Evolutionary conservation across 2,888 invertebrate species (phyloP), one percentile per base, ranked within the genome.

Genomic region (Andricus quercusramuli): DNA sequence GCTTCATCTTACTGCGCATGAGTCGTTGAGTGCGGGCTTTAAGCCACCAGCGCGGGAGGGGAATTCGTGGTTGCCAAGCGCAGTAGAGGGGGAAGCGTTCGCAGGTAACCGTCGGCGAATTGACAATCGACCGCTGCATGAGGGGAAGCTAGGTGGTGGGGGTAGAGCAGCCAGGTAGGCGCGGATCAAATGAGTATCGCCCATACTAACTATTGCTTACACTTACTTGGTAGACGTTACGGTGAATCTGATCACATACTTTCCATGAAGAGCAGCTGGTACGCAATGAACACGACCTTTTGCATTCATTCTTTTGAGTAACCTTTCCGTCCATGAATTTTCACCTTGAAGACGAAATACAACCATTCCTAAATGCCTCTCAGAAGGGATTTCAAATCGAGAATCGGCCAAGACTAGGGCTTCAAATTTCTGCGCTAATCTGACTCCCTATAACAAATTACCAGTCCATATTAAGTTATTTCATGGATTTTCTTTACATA

Each of bases 241-340:
- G 0, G 99, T 98, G 92, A 99, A 99, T 79, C 98, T 93, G 83
- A 99, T 98, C 76, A 99, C 98, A 91, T 97, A 97, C 91, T 96
- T 95, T 0, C 96, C 97, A 90, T 98, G 98, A 81, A 99, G 95
- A 80, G 97, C 96, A 0, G 99, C 98, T 0, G 99, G 99, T 0
- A 99, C 99, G 85, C 98, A 98, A 92, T 99, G 99, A 11, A 99
- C 95, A 86, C 96, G 95, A 11, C 98, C 99, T 0, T 97, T 95
- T 1, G 95, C 96, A 90, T 99, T 99, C 78, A 99, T 93, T 0
- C 96, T 95, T 92, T 98, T 98, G 79, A 99, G 94, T 6, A 99
- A 93, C 20, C 95, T 94, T 93, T 99, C 99, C 0, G 99, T 99
- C 68, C 98, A 94, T 0, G 96, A 95, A 90, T 98, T 96, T 92